Percentiles rank a stretch among this genome's conserved stretches.
These are phyloP conservation scores for Anhinga rufa DNA, from an alignment of 2,113 vertebrate species.

Conservation along the genomic window DNA sequence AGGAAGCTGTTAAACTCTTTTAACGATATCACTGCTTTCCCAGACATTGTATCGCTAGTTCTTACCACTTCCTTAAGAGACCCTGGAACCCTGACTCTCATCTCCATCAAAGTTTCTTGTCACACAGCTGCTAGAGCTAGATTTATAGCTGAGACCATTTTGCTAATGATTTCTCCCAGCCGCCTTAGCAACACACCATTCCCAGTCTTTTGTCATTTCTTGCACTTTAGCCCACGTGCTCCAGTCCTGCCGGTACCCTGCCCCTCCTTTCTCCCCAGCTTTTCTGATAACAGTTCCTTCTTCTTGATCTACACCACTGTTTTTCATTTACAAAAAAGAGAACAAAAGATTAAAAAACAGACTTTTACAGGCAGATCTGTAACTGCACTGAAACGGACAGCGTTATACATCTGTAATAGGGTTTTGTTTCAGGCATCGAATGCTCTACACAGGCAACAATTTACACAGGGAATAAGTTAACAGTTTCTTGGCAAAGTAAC, in stretches of 20 bases:
- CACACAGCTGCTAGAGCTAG: not conserved
- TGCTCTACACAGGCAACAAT: not conserved
- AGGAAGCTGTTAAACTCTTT: not conserved
- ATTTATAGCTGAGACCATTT: not conserved
- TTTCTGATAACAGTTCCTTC: not conserved
- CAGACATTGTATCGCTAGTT: not conserved
- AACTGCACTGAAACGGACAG: not conserved
- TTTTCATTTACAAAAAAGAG: not conserved
- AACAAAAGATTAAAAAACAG: not conserved
- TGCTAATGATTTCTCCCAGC: not conserved
- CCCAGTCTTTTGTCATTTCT: not conserved
- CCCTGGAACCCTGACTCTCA: not conserved
- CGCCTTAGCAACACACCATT: not conserved
- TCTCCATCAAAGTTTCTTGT: not conserved
- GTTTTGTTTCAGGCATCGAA: not conserved
- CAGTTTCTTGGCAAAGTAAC: not conserved
- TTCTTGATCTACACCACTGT: not conserved
- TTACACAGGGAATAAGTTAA: not conserved
- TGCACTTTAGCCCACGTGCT: not conserved
- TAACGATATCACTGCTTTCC: not conserved
- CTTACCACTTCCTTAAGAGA: not conserved
- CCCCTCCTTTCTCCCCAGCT: not conserved
- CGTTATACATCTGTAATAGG: accelerated
- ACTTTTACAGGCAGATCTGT: not conserved
- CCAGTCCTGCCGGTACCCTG: not conserved